Base-by-base conservation (phyloP, 2,888 invertebrate species). In the Caradrina clavipalpis region DNA sequence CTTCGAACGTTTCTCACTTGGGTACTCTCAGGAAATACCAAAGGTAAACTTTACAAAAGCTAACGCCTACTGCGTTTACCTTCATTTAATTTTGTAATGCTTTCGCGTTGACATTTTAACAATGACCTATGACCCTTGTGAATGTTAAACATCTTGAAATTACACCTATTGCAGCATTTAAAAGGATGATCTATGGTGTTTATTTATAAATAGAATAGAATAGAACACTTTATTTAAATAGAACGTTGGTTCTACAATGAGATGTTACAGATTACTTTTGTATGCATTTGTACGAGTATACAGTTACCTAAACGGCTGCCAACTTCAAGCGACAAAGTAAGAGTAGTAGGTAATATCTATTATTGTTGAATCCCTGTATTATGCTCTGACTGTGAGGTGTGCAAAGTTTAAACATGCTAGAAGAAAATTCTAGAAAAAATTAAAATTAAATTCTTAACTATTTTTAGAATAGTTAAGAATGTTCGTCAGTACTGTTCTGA, bases 71-170 rank as follows among this genome's bases (percentile, higher is more conserved):
- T 63, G 66, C 53, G 21, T 73, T 58, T 80, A 57, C 39, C 58
- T 58, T 57, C 53, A 57, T 57, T 66, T 64, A 26, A 47, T 80
- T 70, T 66, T 71, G 69, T 62, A 79, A 73, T 73, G 64, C 78
- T 81, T 79, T 81, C 78, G 73, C 55, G 62, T 56, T 81, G 81
- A 73, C 78, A 79, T 79, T 78, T 54, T 65, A 62, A 50, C 13
- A 47, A 71, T 63, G 63, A 69, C 69, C 78, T 77, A 26, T 69
- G 81, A 62, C 78, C 53, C 17, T 53, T 55, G 35, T 19, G 49
- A 68, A 77, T 77, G 77, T 78, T 76, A 70, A 76, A 70, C 60
- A 80, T 76, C 71, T 80, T 49, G 64, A 68, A 51, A 56, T 65
- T 19, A 72, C 78, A 61, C 54, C 51, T 70, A 45, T 77, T 63